phyloP scores from a whole-genome alignment of 2,888 invertebrate species.

The Hypomecis atomaria region DNA sequence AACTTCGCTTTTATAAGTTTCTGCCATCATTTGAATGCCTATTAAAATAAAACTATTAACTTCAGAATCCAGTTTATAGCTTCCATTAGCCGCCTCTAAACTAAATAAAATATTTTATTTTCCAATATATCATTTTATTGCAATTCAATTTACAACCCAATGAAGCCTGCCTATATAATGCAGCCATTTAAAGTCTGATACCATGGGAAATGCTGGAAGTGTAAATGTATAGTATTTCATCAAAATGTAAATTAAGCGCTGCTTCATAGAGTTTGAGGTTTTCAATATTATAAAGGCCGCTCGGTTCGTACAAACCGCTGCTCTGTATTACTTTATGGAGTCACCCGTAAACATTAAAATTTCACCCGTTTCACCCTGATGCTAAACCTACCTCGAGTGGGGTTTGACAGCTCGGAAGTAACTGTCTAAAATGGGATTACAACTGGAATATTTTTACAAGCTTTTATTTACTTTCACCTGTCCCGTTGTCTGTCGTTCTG shows the following conservation, averaged over 20 bases:
- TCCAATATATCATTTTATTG: constrained; percentile 6
- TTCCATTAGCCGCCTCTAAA: constrained; percentile 8
- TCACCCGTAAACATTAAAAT: no score
- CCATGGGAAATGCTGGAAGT: constrained; percentile 6
- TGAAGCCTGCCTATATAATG: constrained; percentile 12
- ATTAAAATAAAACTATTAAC: constrained; percentile 3
- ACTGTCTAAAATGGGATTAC: no score
- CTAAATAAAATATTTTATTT: constrained; percentile 10
- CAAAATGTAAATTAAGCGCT: constrained; percentile 10
- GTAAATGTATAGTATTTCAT: constrained; percentile 15
- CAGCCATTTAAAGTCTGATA: constrained; percentile 2
- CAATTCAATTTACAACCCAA: constrained; percentile 12
- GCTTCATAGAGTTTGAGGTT: neutral
- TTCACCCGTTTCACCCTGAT: no score
- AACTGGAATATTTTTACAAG: no score
- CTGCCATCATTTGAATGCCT: neutral
- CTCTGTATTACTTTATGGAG: no score
- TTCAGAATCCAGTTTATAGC: constrained; percentile 13
- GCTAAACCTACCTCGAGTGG: no score
- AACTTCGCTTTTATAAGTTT: neutral
- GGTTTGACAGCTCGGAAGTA: no score
- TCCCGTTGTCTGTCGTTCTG: no score
- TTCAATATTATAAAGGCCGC: neutral
- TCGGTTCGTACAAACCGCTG: no score
- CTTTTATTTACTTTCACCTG: no score